phyloP scores from a whole-genome alignment of 2,888 invertebrate species.

The Drepanosiphum platanoidis region DNA sequence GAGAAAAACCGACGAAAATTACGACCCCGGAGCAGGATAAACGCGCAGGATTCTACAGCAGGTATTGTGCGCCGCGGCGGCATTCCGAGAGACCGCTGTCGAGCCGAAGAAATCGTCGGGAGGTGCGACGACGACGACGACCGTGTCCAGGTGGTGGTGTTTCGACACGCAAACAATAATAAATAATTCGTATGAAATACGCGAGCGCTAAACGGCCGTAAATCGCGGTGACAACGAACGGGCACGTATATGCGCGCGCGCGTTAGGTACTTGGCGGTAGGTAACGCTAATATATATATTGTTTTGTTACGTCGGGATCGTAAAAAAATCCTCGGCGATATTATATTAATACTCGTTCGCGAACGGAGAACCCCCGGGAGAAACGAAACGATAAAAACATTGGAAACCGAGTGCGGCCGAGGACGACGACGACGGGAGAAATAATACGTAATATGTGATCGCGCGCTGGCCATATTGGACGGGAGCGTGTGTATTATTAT shows the following conservation, averaged over 20 bases:
- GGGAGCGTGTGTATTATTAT: background rate
- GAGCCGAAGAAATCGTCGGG: constrained; percentile 23
- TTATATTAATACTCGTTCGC: background rate
- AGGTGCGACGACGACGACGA: no score
- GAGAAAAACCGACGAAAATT: background rate
- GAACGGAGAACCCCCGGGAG: background rate
- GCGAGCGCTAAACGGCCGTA: constrained; percentile 50
- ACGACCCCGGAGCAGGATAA: background rate
- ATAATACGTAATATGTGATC: no score
- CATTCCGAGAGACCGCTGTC: constrained; percentile 43
- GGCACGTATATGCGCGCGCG: constrained; percentile 32
- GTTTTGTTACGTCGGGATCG: background rate
- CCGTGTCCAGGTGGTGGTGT: constrained; percentile 60
- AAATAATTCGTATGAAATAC: background rate
- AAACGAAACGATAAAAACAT: background rate
- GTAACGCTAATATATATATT: background rate
- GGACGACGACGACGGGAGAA: no score
- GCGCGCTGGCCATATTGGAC: no score
- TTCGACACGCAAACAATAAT: background rate
- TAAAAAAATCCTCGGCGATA: background rate
- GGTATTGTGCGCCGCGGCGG: background rate
- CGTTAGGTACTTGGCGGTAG: background rate
- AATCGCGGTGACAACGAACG: constrained; percentile 25
- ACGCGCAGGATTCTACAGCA: no score
- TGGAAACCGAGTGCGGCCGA: no score